A percentile compares a stretch with the other conserved stretches of the same genome.
These are phyloP conservation scores for Drosophila nasuta DNA, from an alignment of 1,140 invertebrate species.

Conservation along the genomic window DNA sequence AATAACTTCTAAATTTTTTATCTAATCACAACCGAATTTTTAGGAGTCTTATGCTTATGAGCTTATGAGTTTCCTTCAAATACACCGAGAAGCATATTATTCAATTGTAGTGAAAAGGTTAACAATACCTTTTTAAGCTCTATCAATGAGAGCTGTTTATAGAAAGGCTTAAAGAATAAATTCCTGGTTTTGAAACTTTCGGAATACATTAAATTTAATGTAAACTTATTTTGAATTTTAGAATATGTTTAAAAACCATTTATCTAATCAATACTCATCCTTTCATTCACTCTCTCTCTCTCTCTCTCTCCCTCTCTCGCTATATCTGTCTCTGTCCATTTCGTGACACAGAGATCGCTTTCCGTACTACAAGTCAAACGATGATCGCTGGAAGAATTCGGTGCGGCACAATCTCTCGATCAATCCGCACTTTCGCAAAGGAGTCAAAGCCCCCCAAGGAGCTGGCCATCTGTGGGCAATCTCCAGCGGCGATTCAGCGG, in stretches of 20 bases:
- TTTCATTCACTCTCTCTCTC: background rate
- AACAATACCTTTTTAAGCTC: no score
- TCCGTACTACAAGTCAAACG: conserved; percentile 93
- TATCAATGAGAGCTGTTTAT: no score
- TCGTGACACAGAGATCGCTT: conserved; percentile 89
- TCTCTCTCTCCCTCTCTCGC: background rate
- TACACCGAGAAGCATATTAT: no score
- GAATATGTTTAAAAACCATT: background rate
- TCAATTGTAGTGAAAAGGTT: no score
- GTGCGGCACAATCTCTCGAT: conserved; percentile 95
- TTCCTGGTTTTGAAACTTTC: no score
- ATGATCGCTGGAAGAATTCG: conserved; percentile 96
- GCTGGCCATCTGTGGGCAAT: conserved; percentile 95
- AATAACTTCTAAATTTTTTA: no score
- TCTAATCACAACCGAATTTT: no score
- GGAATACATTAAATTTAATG: no score
- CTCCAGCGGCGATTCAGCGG: conserved; percentile 87
- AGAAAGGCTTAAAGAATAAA: no score
- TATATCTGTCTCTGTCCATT: conserved; percentile 33
- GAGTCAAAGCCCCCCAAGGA: conserved; percentile 92
- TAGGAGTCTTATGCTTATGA: no score
- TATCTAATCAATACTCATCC: background rate
- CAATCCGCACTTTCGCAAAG: conserved; percentile 95
- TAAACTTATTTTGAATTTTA: no score
- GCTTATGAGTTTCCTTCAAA: no score